Evolutionary conservation across 1,140 invertebrate species (phyloP).

Genomic region (Zaprionus ghesquierei): DNA sequence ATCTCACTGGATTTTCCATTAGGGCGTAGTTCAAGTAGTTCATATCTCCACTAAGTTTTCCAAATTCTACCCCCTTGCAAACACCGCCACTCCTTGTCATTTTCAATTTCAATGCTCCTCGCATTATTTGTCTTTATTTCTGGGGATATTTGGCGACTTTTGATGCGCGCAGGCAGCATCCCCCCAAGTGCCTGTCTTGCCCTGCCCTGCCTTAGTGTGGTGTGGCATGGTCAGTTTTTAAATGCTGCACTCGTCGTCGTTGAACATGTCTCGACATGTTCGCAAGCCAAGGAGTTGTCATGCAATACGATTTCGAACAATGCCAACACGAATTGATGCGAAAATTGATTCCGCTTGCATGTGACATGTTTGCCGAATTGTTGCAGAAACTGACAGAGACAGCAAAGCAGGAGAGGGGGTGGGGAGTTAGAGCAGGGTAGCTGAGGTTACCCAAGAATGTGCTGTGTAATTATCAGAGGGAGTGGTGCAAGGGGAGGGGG

Average conservation of each 20-base stretch:
- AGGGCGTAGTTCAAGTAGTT: too few species aligned
- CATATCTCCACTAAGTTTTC: too few species aligned
- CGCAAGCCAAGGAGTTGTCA: slow-evolving; percentile 34
- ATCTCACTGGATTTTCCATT: too few species aligned
- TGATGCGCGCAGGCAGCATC: slow-evolving; percentile 43
- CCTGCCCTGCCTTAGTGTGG: slow-evolving; percentile 30
- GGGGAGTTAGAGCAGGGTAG: not conserved
- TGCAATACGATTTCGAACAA: slow-evolving; percentile 65
- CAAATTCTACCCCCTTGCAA: not conserved
- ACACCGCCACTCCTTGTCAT: slow-evolving; percentile 18
- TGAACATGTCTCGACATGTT: slow-evolving; percentile 15
- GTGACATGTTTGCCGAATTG: slow-evolving; percentile 77
- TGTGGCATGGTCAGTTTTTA: slow-evolving; percentile 55
- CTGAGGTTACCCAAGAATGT: slow-evolving; percentile 2
- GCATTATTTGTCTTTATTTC: slow-evolving; percentile 36
- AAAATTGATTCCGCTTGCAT: slow-evolving; percentile 80
- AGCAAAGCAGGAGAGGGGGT: not conserved
- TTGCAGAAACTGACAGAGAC: slow-evolving; percentile 46
- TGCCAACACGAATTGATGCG: slow-evolving; percentile 67
- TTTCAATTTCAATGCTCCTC: slow-evolving; percentile 44
- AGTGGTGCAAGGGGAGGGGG: slow-evolving; percentile 10
- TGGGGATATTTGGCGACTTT: slow-evolving; percentile 46
- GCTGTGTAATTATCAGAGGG: slow-evolving; percentile 60
- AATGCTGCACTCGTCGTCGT: slow-evolving; percentile 59
- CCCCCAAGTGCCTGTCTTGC: too few species aligned